Base-by-base conservation (phyloP, 2,797 vertebrate species). In the Sebastes hubbsi region DNA sequence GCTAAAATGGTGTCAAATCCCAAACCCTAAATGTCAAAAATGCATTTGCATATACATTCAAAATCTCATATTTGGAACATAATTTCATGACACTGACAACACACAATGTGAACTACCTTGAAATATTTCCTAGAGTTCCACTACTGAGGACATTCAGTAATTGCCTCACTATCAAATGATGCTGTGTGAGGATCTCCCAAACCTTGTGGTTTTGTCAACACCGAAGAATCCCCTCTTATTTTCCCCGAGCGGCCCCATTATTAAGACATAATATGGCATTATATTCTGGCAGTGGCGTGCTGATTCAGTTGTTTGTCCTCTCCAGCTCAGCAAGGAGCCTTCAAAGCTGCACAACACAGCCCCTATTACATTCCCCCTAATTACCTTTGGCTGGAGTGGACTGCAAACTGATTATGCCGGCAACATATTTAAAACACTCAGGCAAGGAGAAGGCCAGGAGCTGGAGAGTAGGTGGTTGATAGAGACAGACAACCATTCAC, bases 271-370 rank as follows among this genome's bases (percentile, higher is more conserved):
- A 77, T 70, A 20, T 34, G 72, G 61, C 59, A 46, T 84, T 73
- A 66, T 73, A 79, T 67, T 63, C 14, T 22, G 64, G 55, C 77
- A 55, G 61, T 12, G 25, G 59, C 42, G 29, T 66, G 66, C 86
- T 85, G 85, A 90, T 82, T 87, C 71, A 54, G 58, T 78, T 52
- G 55, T 67, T 75, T 20, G 66, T 71, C 69, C 16, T 72, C 70
- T 85, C 74, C 34, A 71, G 52, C 78, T 85, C 82, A 84, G 72
- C 81, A 24, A 70, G 84, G 73, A 77, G 71, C 80, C 78, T 76
- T 88, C 76, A 88, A 65, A 82, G 80, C 78, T 55, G 65, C 80
- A 85, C 81, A 85, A 81, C 76, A 30, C 59, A 81, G 62, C 70
- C 75, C 27, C 75, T 60, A 76, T 80, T 80, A 81, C 79, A 84